Percentiles rank a stretch among this genome's conserved stretches.
Conservation (phyloP, 2,113 vertebrate genomes). For the Butorides virescens region DNA sequence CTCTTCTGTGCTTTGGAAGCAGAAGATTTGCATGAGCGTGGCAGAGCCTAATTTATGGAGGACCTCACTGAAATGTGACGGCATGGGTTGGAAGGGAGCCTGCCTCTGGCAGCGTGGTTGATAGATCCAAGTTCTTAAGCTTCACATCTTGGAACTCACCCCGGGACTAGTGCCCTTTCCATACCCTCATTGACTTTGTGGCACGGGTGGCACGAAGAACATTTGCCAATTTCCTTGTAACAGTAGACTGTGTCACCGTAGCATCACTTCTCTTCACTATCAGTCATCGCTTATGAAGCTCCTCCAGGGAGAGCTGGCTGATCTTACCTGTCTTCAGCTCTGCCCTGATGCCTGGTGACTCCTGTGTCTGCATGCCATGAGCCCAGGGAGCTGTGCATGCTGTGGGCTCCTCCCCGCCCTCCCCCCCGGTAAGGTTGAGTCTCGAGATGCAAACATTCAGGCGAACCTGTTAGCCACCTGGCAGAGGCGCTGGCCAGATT, state of each 20-base stretch:
- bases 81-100: neutral
- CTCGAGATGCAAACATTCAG: conserved; percentile 9
- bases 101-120: neutral
- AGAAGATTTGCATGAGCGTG: neutral
- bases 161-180: neutral
- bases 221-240: neutral
- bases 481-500: conserved; percentile 49
- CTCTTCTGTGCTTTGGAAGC: neutral
- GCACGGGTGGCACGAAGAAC: neutral
- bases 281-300: neutral
- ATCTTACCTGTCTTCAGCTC: neutral
- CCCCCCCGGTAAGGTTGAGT: neutral
- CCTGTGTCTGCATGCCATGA: neutral
- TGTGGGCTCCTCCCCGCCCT: neutral
- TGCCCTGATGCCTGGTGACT: neutral
- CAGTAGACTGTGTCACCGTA: neutral
- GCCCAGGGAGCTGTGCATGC: accelerated
- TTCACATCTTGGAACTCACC: neutral
- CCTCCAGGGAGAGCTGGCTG: neutral
- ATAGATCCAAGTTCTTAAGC: neutral
- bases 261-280: neutral
- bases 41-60: neutral
- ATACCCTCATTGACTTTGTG: neutral
- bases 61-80: neutral
- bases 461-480: conserved; percentile 58